A percentile compares a stretch with the other conserved stretches of the same genome.
Evolutionary conservation across 2,113 vertebrate genomes (phyloP).

Genomic region (Thamnaconus septentrionalis): DNA sequence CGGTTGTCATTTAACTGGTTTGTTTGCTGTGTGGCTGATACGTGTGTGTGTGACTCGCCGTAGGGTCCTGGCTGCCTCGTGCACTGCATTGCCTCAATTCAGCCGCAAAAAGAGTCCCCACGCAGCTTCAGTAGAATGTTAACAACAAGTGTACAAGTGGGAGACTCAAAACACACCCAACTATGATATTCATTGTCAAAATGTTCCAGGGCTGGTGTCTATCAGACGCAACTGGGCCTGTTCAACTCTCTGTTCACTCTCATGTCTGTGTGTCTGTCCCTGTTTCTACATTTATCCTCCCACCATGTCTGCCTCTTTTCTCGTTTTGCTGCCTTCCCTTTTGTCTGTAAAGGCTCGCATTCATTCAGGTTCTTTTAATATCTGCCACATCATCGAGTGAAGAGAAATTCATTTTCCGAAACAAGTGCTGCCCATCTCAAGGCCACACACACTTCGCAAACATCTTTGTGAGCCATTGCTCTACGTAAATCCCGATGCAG

Average conservation of each 20-base stretch:
- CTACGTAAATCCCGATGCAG: constrained; percentile 65
- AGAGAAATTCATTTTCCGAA: constrained; percentile 60
- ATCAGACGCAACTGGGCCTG: constrained; percentile 31
- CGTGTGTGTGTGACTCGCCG: constrained; percentile 44
- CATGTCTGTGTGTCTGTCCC: constrained; percentile 47
- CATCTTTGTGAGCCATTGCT: constrained; percentile 25
- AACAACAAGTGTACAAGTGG: constrained; percentile 24
- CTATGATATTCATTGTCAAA: constrained; percentile 34
- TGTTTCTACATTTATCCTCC: constrained; percentile 42
- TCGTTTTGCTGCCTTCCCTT: constrained; percentile 40
- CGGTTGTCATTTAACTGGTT: constrained; percentile 40
- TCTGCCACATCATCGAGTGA: constrained; percentile 45
- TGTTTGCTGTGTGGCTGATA: constrained; percentile 42
- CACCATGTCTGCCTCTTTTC: constrained; percentile 40
- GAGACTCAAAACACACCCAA: constrained; percentile 12
- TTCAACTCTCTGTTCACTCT: constrained; percentile 39
- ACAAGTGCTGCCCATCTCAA: constrained; percentile 51
- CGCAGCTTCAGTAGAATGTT: constrained; percentile 20
- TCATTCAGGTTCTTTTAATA: constrained; percentile 62
- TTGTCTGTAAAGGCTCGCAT: constrained; percentile 46
- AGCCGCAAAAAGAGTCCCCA: constrained; percentile 38
- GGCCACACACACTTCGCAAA: constrained; percentile 55
- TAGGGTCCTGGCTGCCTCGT: constrained; percentile 18
- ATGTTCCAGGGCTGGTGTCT: constrained; percentile 25
- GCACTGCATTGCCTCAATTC: constrained; percentile 32